Base-by-base conservation (phyloP, 1,140 invertebrate species). In the Brachionus sp. region DNA sequence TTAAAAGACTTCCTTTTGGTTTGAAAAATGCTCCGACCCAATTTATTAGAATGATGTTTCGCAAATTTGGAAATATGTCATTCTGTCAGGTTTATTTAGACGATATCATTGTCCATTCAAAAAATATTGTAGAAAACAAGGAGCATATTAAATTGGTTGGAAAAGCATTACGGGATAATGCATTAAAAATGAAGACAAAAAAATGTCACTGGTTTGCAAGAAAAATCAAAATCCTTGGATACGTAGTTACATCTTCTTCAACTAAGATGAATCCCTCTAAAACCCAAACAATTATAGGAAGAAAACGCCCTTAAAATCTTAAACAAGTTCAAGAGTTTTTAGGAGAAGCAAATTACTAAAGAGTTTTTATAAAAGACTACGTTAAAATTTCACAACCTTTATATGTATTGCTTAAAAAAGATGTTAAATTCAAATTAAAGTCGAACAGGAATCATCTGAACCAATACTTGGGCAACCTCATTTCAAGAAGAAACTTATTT, bases 321-420 rank as follows among this genome's bases (percentile, higher is more conserved):
- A n/a, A n/a, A n/a, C n/a, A n/a, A n/a, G n/a, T 62, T 5, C 57
- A 62, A 62, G 57, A 62, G 23, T 23, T 62, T 62, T n/a, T 62
- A 29, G 57, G 57, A 5, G 57, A 10, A 23, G 23, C 57, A 23
- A 23, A 62, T 62, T 62, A 62, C 57, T 62, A 62, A 3, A 62
- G 57, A 62, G 57, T 62, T 62, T 62, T 62, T 23, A 62, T 62
- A 23, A 62, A 62, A 12, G 57, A 62, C 12, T 62, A 46, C 44
- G 57, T 83, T 16, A 35, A 66, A 42, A 84, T 84, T 23, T 70
- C 33, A 4, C n/a, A 90, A 89, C 77, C 46, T 19, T 42, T 82
- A n/a, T 44, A 57, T 42, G 50, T 1, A 19, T n/a, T n/a, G n/a
- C n/a, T n/a, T n/a, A n/a, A n/a, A n/a, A n/a, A n/a, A n/a, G n/a